These are phyloP conservation scores for Selenia dentaria DNA, from an alignment of 2,888 invertebrate genomes.

Conservation along the genomic window DNA sequence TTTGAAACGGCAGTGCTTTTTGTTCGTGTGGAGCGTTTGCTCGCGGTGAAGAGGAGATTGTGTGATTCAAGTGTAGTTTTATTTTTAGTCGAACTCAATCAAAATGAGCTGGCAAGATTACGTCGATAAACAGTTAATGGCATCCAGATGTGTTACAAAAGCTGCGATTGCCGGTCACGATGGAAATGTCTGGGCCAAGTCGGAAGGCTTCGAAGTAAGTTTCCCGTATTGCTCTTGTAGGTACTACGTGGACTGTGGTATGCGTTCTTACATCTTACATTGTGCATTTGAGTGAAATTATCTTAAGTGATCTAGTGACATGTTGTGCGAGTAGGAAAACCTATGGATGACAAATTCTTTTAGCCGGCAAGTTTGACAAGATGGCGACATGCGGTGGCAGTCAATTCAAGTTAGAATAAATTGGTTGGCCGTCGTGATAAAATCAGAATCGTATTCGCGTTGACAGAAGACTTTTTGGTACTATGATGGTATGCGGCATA, in stretches of 20 bases:
- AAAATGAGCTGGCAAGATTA: constrained; percentile 99
- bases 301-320: constrained; percentile 38
- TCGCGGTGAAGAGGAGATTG: constrained; percentile 79
- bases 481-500: too few species aligned
- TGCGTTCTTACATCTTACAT: constrained; percentile 34
- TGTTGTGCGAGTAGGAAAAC: constrained; percentile 44
- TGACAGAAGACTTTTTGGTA: constrained; percentile 2
- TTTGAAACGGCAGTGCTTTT: constrained; percentile 84
- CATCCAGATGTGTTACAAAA: constrained; percentile 97
- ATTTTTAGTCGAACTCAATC: constrained; percentile 81
- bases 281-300: constrained; percentile 43
- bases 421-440: constrained; percentile 19
- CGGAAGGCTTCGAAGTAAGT: constrained; percentile 97
- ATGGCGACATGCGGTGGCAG: constrained; percentile 82
- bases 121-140: constrained; percentile 98
- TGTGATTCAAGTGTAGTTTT: constrained; percentile 82
- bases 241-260: constrained; percentile 61
- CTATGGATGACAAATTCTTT: constrained; percentile 65
- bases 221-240: constrained; percentile 51
- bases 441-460: constrained; percentile 1
- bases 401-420: constrained; percentile 55
- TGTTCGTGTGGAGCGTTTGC: constrained; percentile 84
- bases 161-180: constrained; percentile 98
- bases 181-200: constrained; percentile 97
- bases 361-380: constrained; percentile 78